Conservation (phyloP, 2,888 invertebrate species). For the Synanthedon vespiformis region DNA sequence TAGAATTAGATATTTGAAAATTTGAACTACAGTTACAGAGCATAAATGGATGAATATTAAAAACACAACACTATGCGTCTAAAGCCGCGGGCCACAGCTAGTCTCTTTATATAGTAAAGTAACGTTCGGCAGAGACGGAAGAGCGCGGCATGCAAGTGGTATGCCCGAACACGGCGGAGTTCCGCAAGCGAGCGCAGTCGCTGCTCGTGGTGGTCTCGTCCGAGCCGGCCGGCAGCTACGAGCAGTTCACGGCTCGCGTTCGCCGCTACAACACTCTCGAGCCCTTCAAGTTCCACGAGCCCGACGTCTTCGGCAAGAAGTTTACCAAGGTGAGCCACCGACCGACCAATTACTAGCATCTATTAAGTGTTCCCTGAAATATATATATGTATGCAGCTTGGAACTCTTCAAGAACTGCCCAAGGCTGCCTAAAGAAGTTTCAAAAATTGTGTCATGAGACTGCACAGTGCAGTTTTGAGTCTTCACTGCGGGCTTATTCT, state of each 20-base stretch:
- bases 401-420: too few species aligned
- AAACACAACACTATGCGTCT: too few species aligned
- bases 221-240: slow-evolving; percentile 80
- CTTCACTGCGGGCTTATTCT: too few species aligned
- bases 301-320: slow-evolving; percentile 66
- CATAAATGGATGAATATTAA: neutral
- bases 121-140: slow-evolving; percentile 36
- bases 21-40: neutral
- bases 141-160: slow-evolving; percentile 63
- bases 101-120: neutral
- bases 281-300: slow-evolving; percentile 84
- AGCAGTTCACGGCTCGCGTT: slow-evolving; percentile 84
- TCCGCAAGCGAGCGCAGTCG: slow-evolving; percentile 80
- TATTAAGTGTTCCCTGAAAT: too few species aligned
- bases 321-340: slow-evolving; percentile 57
- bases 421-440: too few species aligned
- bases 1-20: too few species aligned
- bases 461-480: too few species aligned
- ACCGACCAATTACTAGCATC: too few species aligned
- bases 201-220: slow-evolving; percentile 90
- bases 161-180: slow-evolving; percentile 70
- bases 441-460: too few species aligned
- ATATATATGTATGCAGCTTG: too few species aligned
- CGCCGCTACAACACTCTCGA: slow-evolving; percentile 80
- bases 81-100: neutral